Percentiles rank a stretch among this genome's conserved stretches.
phyloP scores from a whole-genome alignment of 2,113 vertebrate species.

The Lamprotornis superbus region DNA sequence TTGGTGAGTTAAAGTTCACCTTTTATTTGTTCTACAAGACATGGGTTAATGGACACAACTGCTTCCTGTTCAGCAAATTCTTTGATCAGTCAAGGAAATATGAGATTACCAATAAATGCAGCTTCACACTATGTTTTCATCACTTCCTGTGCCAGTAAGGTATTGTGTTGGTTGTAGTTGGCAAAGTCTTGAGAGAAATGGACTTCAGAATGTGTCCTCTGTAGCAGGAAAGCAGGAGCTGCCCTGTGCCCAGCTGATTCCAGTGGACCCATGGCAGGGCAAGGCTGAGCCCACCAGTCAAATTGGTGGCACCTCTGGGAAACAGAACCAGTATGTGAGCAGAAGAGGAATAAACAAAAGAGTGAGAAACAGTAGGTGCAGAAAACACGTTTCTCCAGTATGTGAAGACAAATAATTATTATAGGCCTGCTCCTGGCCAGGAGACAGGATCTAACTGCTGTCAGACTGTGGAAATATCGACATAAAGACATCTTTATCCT shows the following conservation, averaged over 20 bases:
- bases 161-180: not conserved
- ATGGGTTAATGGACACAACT: not conserved
- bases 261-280: not conserved
- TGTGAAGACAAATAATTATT: not conserved
- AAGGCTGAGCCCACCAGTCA: not conserved
- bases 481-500: not conserved
- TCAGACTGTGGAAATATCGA: not conserved
- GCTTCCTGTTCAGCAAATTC: not conserved
- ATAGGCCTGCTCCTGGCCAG: not conserved
- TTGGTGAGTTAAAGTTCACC: not conserved
- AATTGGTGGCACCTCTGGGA: not conserved
- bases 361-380: not conserved
- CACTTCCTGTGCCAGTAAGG: not conserved
- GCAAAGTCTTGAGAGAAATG: not conserved
- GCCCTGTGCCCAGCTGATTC: accelerated
- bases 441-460: not conserved
- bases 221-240: not conserved
- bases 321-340: not conserved
- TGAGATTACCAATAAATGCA: not conserved
- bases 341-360: not conserved
- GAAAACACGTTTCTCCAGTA: not conserved
- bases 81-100: not conserved
- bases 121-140: not conserved
- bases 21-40: not conserved
- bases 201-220: not conserved